Evolutionary conservation across 2,113 vertebrate species (phyloP).

Genomic region (Pogonocichla stellata): DNA sequence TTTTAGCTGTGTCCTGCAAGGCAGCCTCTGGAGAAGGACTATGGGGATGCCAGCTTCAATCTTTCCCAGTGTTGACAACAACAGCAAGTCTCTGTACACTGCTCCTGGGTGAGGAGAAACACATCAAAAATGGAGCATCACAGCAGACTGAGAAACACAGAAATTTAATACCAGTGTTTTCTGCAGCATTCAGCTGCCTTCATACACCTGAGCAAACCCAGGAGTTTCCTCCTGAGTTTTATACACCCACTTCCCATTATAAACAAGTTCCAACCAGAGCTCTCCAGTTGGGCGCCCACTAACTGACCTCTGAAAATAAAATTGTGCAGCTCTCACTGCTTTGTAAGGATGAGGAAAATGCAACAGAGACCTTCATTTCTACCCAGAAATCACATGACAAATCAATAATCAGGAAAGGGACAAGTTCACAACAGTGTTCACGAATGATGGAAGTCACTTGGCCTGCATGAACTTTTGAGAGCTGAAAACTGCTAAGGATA

Average conservation of each 20-base stretch:
- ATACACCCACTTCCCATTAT: not conserved
- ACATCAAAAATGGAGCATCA: not conserved
- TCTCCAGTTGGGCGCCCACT: not conserved
- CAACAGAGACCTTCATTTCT: not conserved
- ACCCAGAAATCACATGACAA: not conserved
- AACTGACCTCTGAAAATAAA: not conserved
- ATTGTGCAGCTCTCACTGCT: not conserved
- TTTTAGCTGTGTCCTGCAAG: not conserved
- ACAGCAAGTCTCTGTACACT: not conserved
- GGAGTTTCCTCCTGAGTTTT: not conserved
- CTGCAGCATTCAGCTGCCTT: not conserved
- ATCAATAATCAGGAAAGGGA: not conserved
- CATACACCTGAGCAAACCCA: not conserved
- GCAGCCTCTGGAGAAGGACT: not conserved
- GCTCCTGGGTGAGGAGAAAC: not conserved
- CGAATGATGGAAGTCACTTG: not conserved
- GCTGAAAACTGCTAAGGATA: constrained; percentile 13
- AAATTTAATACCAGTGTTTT: not conserved
- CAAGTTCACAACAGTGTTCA: not conserved
- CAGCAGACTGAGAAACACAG: not conserved
- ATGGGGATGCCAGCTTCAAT: not conserved
- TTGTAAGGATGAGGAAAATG: not conserved
- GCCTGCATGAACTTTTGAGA: constrained; percentile 23
- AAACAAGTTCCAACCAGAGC: not conserved
- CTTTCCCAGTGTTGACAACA: accelerated